These are phyloP conservation scores for Drosophila paracracens DNA, from an alignment of 2,888 invertebrate genomes.

Conservation along the genomic window DNA sequence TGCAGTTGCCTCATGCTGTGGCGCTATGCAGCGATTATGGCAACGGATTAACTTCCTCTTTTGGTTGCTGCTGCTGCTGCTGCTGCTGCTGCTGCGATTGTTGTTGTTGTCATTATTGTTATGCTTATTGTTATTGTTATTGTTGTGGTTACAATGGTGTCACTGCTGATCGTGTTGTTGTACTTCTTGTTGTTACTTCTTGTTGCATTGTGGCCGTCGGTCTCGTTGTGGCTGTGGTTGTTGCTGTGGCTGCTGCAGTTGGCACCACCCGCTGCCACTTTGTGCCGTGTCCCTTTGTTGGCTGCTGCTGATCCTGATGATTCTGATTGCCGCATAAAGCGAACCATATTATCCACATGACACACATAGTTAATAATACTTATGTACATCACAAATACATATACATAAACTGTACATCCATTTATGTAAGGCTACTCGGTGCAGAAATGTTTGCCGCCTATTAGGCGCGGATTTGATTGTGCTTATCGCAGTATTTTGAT, in stretches of 20 bases:
- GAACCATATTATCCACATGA: constrained; percentile 52
- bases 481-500: constrained; percentile 45
- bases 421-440: constrained; percentile 4
- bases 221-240: constrained; percentile 10
- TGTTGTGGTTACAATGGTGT: constrained; percentile 54
- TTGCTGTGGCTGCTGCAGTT: constrained; percentile 23
- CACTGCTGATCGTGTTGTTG: constrained; percentile 30
- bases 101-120: constrained; percentile 20
- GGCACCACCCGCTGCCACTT: constrained; percentile 62
- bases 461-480: constrained; percentile 46
- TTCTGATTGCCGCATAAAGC: constrained; percentile 52
- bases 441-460: constrained; percentile 44
- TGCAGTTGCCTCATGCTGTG: constrained; percentile 79
- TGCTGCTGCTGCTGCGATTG: constrained; percentile 10
- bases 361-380: constrained; percentile 56
- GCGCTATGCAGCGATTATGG: constrained; percentile 79
- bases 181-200: constrained; percentile 4
- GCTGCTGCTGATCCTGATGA: constrained; percentile 20
- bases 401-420: neutral
- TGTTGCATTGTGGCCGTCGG: constrained; percentile 1
- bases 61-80: constrained; percentile 35
- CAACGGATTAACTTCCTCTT: constrained; percentile 78
- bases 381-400: neutral
- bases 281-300: constrained; percentile 54
- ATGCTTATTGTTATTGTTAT: constrained; percentile 23